A percentile compares a stretch with the other conserved stretches of the same genome.
Evolutionary conservation across 2,888 invertebrate genomes (phyloP).

Genomic region (Omphaloscelis lunosa): DNA sequence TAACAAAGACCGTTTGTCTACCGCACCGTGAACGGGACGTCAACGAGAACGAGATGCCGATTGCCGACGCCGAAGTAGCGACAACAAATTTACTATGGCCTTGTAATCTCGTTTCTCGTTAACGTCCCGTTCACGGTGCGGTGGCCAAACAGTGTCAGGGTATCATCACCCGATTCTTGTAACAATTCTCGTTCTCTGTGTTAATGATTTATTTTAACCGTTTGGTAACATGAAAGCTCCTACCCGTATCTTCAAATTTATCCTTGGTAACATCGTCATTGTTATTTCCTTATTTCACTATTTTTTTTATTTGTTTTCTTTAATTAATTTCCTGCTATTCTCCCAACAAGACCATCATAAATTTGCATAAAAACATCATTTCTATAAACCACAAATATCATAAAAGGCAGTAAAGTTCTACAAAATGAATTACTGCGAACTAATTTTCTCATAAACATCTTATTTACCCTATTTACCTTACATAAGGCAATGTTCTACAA

Average conservation of each 20-base stretch:
- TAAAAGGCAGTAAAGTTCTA: background rate
- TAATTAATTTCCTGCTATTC: background rate
- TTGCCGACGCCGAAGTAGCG: too few species aligned
- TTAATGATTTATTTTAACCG: background rate
- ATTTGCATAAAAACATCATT: background rate
- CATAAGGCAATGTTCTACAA: conserved; percentile 6
- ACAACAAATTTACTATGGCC: too few species aligned
- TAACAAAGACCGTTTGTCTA: too few species aligned
- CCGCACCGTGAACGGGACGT: too few species aligned
- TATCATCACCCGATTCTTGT: background rate
- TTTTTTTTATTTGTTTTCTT: too few species aligned
- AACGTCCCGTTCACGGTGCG: too few species aligned
- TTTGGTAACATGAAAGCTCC: background rate
- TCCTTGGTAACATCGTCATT: background rate
- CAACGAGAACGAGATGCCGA: too few species aligned
- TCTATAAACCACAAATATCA: conserved; percentile 11
- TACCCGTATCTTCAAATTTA: background rate
- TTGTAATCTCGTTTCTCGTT: too few species aligned
- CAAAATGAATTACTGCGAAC: background rate
- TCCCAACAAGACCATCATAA: background rate
- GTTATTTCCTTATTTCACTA: too few species aligned
- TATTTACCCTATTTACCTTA: conserved; percentile 7
- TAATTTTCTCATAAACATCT: conserved; percentile 15
- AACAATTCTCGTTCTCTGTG: background rate
- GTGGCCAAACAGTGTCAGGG: background rate